phyloP scores from a whole-genome alignment of 35 echinoderm and acorn worm species.

The Holothuria glaberrima region DNA sequence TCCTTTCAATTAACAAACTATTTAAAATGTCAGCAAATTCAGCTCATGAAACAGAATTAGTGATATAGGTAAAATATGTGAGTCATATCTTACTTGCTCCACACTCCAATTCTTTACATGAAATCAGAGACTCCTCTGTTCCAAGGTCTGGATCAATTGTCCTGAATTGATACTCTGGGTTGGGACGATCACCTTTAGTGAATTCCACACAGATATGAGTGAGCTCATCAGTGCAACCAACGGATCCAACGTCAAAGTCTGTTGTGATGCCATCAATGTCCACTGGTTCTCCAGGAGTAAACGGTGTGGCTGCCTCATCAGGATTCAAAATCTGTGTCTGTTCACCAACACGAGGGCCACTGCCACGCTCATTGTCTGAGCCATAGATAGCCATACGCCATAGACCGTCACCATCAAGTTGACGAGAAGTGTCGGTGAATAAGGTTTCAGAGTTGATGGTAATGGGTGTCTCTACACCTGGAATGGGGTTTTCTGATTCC shows the following conservation, averaged over 20 bases:
- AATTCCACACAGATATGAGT: constrained; percentile 82
- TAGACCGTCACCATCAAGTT: constrained; percentile 70
- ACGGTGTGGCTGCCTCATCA: constrained; percentile 37
- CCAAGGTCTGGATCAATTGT: constrained; percentile 35
- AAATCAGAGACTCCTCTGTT: constrained; percentile 61
- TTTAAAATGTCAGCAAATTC: no score
- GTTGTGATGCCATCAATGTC: constrained; percentile 63
- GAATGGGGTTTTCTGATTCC: constrained; percentile 36
- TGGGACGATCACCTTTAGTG: constrained; percentile 69
- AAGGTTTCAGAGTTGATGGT: constrained; percentile 55
- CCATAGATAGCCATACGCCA: constrained; percentile 78
- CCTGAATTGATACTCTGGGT: constrained; percentile 75
- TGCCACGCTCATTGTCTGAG: constrained; percentile 64
- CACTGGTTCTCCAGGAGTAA: constrained; percentile 53
- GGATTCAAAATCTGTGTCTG: constrained; percentile 53
- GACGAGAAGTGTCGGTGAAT: constrained; percentile 61
- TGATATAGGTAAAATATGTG: no score
- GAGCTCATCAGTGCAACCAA: constrained; percentile 81
- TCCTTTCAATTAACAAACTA: no score
- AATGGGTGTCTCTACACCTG: constrained; percentile 24
- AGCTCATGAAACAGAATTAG: no score
- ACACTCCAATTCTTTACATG: constrained; percentile 79
- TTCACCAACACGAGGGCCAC: constrained; percentile 54
- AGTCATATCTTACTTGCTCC: constrained; percentile 65
- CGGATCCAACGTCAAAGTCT: constrained; percentile 73